Percentiles rank a stretch among this genome's conserved stretches.
Evolutionary conservation across 2,113 vertebrate genomes (phyloP).

Genomic region (Microcebus griseorufus): DNA sequence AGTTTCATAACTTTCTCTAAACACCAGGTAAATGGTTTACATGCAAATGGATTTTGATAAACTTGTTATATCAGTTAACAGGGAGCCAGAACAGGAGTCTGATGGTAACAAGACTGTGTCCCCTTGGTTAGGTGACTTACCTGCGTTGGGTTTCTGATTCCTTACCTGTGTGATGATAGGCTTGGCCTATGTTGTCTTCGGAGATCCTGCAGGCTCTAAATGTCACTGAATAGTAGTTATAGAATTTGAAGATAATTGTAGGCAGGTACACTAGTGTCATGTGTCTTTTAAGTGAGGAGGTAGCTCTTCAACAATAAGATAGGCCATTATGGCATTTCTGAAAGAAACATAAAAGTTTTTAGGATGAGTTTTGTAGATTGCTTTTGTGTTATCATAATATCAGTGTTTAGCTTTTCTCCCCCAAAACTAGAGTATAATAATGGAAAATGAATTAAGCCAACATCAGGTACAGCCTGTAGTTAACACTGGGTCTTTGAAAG

Average conservation of each 20-base stretch:
- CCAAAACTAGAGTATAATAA: conserved; percentile 20
- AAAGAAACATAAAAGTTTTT: neutral
- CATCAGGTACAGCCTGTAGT: neutral
- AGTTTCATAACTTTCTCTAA: neutral
- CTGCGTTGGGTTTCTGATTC: neutral
- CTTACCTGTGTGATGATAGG: neutral
- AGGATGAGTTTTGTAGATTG: neutral
- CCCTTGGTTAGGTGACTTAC: neutral
- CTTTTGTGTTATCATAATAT: neutral
- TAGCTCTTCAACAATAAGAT: neutral
- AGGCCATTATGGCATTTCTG: neutral
- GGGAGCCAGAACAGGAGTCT: neutral
- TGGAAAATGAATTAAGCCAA: neutral
- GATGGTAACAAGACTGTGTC: neutral
- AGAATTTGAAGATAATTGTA: neutral
- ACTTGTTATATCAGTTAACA: neutral
- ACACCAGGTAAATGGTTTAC: neutral
- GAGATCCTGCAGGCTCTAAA: neutral
- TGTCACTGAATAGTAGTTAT: neutral
- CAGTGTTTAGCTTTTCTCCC: neutral
- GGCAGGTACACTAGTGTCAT: neutral
- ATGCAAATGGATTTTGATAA: neutral
- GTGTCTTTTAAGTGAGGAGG: neutral
- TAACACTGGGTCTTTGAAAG: conserved; percentile 11
- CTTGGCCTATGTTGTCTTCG: neutral